A percentile compares a stretch with the other conserved stretches of the same genome.
phyloP scores from a whole-genome alignment of 35 echinoderm and acorn worm species.

The Ptychodera flava region DNA sequence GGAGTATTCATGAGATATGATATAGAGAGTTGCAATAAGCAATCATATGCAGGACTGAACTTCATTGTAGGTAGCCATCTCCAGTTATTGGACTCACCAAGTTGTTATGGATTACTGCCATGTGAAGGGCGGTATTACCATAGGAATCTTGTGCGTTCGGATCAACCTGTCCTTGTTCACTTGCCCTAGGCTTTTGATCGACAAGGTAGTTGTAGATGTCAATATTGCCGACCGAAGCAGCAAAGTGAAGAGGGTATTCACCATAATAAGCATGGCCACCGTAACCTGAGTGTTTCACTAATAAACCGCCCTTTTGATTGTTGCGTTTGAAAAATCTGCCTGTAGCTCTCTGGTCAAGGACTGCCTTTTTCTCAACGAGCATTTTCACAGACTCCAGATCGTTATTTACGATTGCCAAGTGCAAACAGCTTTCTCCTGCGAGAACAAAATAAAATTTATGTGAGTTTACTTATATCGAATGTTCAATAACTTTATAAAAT shows the following conservation, averaged over 20 bases:
- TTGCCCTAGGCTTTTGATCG: constrained; percentile 63
- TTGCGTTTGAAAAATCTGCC: constrained; percentile 76
- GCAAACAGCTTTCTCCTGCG: constrained; percentile 68
- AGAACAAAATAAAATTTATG: constrained; percentile 10
- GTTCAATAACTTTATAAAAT: background rate
- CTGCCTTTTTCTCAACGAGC: constrained; percentile 38
- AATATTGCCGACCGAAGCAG: constrained; percentile 66
- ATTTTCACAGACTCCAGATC: constrained; percentile 65
- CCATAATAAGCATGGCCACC: constrained; percentile 72
- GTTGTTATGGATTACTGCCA: constrained; percentile 89
- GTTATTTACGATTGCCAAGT: constrained; percentile 86
- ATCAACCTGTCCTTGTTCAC: constrained; percentile 52
- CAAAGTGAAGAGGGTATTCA: constrained; percentile 83
- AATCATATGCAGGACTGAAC: no score
- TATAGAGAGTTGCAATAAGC: no score
- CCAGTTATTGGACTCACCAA: constrained; percentile 23
- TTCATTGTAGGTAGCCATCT: background rate
- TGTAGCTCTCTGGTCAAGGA: constrained; percentile 59
- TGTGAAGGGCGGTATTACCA: constrained; percentile 87
- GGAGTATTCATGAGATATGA: no score
- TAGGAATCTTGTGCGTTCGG: constrained; percentile 68
- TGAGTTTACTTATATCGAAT: background rate
- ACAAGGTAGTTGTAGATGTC: constrained; percentile 89
- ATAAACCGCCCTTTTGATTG: constrained; percentile 22
- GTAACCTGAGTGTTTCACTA: constrained; percentile 17